phyloP scores from a whole-genome alignment of 2,113 vertebrate genomes.

The Pandion haliaetus region DNA sequence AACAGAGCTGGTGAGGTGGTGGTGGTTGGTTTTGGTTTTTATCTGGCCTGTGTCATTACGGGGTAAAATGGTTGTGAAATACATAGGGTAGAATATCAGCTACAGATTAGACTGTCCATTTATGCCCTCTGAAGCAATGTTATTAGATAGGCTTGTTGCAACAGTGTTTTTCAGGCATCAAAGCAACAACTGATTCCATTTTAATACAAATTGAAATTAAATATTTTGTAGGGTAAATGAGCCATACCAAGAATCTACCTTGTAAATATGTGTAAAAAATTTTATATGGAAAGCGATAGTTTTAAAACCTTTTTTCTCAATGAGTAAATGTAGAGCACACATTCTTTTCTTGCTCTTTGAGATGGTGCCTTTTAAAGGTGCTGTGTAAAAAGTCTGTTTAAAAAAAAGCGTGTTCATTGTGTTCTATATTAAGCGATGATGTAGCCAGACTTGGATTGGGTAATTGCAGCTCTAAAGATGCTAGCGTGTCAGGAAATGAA shows the following conservation, averaged over 20 bases:
- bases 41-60: not conserved
- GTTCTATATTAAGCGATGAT: constrained; percentile 40
- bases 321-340: not conserved
- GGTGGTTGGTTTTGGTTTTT: not conserved
- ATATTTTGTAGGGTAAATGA: not conserved
- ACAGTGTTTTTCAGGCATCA: not conserved
- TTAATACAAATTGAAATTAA: not conserved
- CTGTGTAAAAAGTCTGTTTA: not conserved
- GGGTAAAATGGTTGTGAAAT: constrained; percentile 26
- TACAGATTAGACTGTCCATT: not conserved
- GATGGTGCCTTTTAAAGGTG: constrained; percentile 28
- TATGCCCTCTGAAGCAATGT: not conserved
- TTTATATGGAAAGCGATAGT: too few relatives aligned
- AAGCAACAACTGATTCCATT: not conserved
- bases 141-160: not conserved
- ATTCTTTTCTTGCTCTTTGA: not conserved
- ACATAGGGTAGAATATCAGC: not conserved
- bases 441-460: not conserved
- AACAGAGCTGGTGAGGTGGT: not conserved
- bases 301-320: not conserved
- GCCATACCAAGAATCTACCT: not conserved
- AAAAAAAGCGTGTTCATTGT: not conserved
- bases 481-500: not conserved
- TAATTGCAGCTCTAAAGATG: constrained; percentile 8
- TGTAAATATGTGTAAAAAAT: not conserved